Percentiles rank a stretch among this genome's conserved stretches.
Conservation (phyloP, 92 coral and sea anemone species). For the Ricordea florida region DNA sequence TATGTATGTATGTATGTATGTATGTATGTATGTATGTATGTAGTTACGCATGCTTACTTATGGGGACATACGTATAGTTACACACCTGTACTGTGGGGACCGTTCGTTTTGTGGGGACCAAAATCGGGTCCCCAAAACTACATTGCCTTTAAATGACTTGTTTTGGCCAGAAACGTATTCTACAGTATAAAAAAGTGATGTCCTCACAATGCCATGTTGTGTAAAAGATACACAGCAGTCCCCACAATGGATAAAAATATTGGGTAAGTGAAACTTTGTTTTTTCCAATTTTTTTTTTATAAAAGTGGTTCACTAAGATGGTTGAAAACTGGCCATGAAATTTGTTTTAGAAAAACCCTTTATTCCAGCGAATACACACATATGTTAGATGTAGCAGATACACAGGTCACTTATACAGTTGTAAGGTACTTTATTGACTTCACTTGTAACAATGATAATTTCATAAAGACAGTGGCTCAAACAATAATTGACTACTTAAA, state of each 20-base stretch:
- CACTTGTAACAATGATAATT: no score
- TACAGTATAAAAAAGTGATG: slow-evolving; percentile 2
- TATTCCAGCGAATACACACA: no score
- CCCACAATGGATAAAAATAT: slow-evolving; percentile 9
- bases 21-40: no score
- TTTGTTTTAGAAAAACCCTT: no score
- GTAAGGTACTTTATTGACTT: no score
- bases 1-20: no score
- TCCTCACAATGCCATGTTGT: slow-evolving; percentile 18
- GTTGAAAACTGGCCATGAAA: no score
- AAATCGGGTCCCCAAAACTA: slow-evolving; percentile 22
- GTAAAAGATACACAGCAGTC: slow-evolving; percentile 18
- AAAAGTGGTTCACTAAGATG: no score
- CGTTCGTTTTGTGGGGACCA: slow-evolving; percentile 31
- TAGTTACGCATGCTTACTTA: slow-evolving; percentile 13
- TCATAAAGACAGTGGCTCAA: no score
- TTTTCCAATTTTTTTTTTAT: slow-evolving; percentile 19
- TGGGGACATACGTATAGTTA: slow-evolving; percentile 31
- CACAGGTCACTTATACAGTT: no score
- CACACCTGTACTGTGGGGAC: slow-evolving; percentile 41
- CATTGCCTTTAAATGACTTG: not conserved
- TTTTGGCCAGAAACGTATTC: slow-evolving; percentile 10
- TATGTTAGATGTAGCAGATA: no score
- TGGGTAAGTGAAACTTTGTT: slow-evolving; percentile 18
- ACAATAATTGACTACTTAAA: no score